Base-by-base conservation (phyloP, 2,797 vertebrate species). In the Glyptemys insculpta region DNA sequence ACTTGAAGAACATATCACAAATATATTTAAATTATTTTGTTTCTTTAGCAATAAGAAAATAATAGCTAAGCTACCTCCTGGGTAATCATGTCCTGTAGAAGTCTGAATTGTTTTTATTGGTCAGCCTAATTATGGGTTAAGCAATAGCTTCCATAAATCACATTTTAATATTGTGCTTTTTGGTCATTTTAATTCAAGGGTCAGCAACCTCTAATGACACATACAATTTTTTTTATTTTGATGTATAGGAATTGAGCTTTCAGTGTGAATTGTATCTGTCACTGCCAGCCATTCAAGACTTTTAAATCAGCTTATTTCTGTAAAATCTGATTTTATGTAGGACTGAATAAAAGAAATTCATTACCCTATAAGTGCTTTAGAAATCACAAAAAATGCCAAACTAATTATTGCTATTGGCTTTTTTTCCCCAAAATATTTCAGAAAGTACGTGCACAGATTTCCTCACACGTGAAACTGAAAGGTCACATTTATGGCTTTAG, bases 81-180 rank as follows among this genome's bases (percentile, higher is more conserved):
- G 86, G 91, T 90, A 95, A 90, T 93, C 93, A 91, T 41, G 83
- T 95, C 96, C 94, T 90, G 19, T 92, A 88, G 59, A 21, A 74
- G 53, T 90, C 81, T 82, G 85, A 62, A 25, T 93, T 94, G 80
- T 83, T 95, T 97, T 92, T 93, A 89, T 89, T 94, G 94, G 94
- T 94, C 87, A 87, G 91, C 93, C 86, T 96, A 95, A 94, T 97
- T 96, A 91, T 18, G 95, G 93, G 85, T 91, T 80, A 97, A 98
- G 95, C 76, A 96, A 95, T 78, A 92, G 91, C 80, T 94, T 92
- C 96, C 0, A 54, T 98, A 97, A 98, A 98, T 97, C 95, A 97
- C 74, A 95, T 96, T 97, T 97, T 98, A 97, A 98, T 98, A 97
- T 87, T 88, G 82, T 72, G 93, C 92, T 95, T 97, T 97, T 97